Evolutionary conservation across 2,113 vertebrate species (phyloP).

Genomic region (Mugil cephalus): DNA sequence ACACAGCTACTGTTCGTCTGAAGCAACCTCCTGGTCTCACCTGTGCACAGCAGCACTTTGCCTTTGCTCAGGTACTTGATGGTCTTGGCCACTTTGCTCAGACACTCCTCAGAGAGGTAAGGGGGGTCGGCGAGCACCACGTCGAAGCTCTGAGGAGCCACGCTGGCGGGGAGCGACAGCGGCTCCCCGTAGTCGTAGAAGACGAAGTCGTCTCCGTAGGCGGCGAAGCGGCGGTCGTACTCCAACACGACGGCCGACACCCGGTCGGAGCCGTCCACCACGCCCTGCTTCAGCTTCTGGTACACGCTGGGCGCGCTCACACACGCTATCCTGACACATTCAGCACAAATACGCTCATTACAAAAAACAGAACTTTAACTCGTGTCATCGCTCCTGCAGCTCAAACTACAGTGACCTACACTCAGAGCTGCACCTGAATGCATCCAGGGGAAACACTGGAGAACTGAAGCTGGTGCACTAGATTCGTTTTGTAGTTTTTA

Average conservation of each 20-base stretch:
- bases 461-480: no score
- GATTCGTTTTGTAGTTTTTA: no score
- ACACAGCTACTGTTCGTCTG: no score
- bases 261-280: constrained; percentile 36
- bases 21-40: constrained; percentile 70
- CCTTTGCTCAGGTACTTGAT: constrained; percentile 89
- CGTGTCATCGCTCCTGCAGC: no score
- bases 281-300: constrained; percentile 90
- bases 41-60: constrained; percentile 96
- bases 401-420: no score
- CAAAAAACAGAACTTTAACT: no score
- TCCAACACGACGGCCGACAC: constrained; percentile 87
- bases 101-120: constrained; percentile 94
- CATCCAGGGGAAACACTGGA: no score
- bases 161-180: constrained; percentile 80
- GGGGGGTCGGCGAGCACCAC: constrained; percentile 94
- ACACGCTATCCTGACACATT: constrained; percentile 88
- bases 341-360: not conserved
- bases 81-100: constrained; percentile 90
- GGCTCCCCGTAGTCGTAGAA: constrained; percentile 96
- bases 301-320: constrained; percentile 93
- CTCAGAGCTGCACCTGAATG: no score
- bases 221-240: constrained; percentile 91
- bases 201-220: constrained; percentile 92
- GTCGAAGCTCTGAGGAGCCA: constrained; percentile 89